Percentiles rank a stretch among this genome's conserved stretches.
These are phyloP conservation scores for Drosophila ustulata DNA, from an alignment of 2,888 invertebrate genomes.

Conservation along the genomic window DNA sequence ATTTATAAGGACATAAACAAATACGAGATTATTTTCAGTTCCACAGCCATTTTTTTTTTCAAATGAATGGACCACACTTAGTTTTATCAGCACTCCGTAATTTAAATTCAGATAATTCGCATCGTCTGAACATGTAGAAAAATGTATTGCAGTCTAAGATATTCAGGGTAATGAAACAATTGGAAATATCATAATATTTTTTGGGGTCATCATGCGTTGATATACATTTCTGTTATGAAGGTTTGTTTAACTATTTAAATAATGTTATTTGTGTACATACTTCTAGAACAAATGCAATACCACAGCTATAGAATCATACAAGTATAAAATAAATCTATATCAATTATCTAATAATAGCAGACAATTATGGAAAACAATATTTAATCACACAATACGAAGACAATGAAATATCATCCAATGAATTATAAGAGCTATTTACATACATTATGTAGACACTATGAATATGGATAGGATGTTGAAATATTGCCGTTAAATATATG, in stretches of 20 bases:
- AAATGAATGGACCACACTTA: conserved; percentile 37
- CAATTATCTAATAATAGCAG: conserved; percentile 27
- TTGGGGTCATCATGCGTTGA: not conserved
- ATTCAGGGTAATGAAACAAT: not conserved
- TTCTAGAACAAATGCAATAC: not conserved
- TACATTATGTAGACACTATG: conserved; percentile 40
- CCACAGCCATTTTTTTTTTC: conserved; percentile 28
- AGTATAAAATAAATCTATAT: conserved; percentile 11
- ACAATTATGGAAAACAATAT: conserved; percentile 30
- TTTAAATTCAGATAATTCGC: conserved; percentile 8
- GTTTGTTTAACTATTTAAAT: not conserved
- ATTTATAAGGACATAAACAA: not conserved
- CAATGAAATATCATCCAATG: conserved; percentile 79
- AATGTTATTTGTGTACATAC: conserved; percentile 20
- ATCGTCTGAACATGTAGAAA: conserved; percentile 4
- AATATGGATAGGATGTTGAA: conserved; percentile 53
- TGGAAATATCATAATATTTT: not conserved
- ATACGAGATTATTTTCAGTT: conserved; percentile 1
- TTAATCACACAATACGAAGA: conserved; percentile 69
- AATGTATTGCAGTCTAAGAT: conserved; percentile 4
- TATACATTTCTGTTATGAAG: not conserved
- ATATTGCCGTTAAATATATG: conserved; percentile 53
- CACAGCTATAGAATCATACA: conserved; percentile 11
- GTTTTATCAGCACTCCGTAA: not conserved
- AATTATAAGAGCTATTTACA: conserved; percentile 67